Base-by-base conservation (phyloP, 1,140 invertebrate genomes). In the Daktulosphaira vitifoliae region DNA sequence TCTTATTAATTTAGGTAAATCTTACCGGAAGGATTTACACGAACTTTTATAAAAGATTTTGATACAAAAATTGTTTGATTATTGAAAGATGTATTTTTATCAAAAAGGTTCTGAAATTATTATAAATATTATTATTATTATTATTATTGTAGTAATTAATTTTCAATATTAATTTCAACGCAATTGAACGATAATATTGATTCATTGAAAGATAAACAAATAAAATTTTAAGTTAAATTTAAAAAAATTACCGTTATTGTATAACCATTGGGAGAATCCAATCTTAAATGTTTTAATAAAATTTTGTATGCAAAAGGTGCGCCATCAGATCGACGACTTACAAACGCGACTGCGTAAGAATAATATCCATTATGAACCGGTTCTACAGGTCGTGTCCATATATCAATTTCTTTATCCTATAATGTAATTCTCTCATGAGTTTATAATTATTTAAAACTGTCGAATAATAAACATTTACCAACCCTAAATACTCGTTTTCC, bases 261-360 rank as follows among this genome's bases (percentile, higher is more conserved):
- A 74, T 96, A 96, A 67, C 90, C 90, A 68, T 78, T 76, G 7
- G 81, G 79, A 72, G 85, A 84, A 48, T 81, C 82, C 1, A 93
- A 77, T 18, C 89, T 90, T 11, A 94, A 76, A 72, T 92, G 88
- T 3, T 76, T 68, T n/a, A 81, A 71, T 1, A 74, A 77, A 16
- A 82, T 77, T n/a, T 73, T 75, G 1, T 81, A 73, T 15, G 74
- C 67, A 68, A 79, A 80, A 0, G 82, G 81, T 39, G 76, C 75
- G 2, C 84, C 84, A 72, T 86, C 82, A 0, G 76, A 74, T 22
- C 81, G 75, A 65, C 77, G 71, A 67, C 78, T 82, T 3, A 83
- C 73, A 66, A 83, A 77, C 15, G 78, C 81, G 18, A 83, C 68
- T 1, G 81, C 80, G 68, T 76, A 78, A 0, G 80, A 78, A 48